Base-by-base conservation (phyloP, 2,113 vertebrate species). In the Sinocyclocheilus anophthalmus region DNA sequence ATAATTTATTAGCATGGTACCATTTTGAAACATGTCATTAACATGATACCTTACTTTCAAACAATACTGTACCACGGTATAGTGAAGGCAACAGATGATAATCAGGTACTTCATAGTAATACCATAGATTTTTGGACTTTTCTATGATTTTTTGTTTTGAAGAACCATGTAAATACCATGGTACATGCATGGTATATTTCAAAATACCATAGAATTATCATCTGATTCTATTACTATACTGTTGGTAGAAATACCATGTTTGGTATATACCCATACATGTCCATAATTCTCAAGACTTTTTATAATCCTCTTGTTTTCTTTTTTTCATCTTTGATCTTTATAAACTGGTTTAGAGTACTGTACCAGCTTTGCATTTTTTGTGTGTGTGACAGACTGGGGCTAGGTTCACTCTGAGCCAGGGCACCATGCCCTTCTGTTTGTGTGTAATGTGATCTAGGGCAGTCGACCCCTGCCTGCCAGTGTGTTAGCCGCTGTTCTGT, bases 371-470 rank as follows among this genome's bases (percentile, higher is more conserved):
- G 9, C 63, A 67, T 79, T 48, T 84, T 90, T 87, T 12, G 88
- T 89, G 26, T 86, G 57, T 80, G 39, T 42, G 85, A 80, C 42
- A 69, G 59, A 84, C 72, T 85, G 83, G 65, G 73, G 50, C 63
- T 88, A 87, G 85, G 83, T 85, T 89, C 69, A 86, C 9, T 73
- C 37, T 57, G 13, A 85, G 85, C 76, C 61, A 86, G 72, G 69
- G 79, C 39, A 75, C 26, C 0, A n/a, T 65, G 5, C 24, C 59
- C 16, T 75, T 30, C 33, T 55, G 59, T 57, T 42, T 81, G 69
- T 88, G 79, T 85, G 88, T 75, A 89, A 91, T 48, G 65, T 65
- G 69, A 90, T 85, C 84, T 7, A 11, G 24, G 14, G 37, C 42
- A 63, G 61, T 59, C 30, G 57, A 76, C 83, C 80, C 73, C 81